These are phyloP conservation scores for Bathynomus jamesi DNA, from an alignment of 1,140 invertebrate genomes.

Conservation along the genomic window DNA sequence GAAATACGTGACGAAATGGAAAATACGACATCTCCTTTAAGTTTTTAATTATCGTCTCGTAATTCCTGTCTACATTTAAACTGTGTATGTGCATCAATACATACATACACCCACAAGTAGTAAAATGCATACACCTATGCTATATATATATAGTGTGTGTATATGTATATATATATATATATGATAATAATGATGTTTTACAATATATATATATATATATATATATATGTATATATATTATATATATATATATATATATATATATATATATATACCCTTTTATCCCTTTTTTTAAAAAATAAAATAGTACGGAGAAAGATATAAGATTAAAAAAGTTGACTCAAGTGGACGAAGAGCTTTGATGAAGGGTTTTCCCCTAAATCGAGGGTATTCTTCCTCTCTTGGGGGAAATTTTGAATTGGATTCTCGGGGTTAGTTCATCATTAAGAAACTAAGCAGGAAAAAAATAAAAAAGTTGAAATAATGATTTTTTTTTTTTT, in stretches of 20 bases:
- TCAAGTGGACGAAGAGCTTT: background rate
- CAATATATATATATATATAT: too few relatives aligned
- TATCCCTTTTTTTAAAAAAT: too few relatives aligned
- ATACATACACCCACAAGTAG: background rate
- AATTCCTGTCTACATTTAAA: background rate
- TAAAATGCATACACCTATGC: too few relatives aligned
- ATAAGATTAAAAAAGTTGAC: background rate
- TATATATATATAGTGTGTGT: constrained; percentile 10
- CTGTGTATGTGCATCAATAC: background rate
- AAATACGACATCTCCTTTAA: too few relatives aligned
- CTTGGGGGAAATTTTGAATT: background rate
- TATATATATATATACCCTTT: constrained; percentile 17
- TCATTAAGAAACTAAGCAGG: background rate
- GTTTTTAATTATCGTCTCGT: too few relatives aligned
- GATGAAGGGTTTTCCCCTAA: background rate
- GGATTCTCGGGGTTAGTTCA: constrained; percentile 1
- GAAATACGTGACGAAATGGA: too few relatives aligned
- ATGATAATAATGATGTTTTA: background rate
- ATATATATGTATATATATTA: too few relatives aligned
- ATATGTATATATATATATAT: constrained; percentile 13
- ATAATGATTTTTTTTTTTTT: background rate
- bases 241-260: constrained; percentile 19
- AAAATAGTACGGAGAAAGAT: too few relatives aligned
- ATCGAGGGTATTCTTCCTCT: background rate
- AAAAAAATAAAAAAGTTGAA: background rate